These are phyloP conservation scores for Camponotus pennsylvanicus DNA, from an alignment of 1,140 invertebrate species.

Conservation along the genomic window DNA sequence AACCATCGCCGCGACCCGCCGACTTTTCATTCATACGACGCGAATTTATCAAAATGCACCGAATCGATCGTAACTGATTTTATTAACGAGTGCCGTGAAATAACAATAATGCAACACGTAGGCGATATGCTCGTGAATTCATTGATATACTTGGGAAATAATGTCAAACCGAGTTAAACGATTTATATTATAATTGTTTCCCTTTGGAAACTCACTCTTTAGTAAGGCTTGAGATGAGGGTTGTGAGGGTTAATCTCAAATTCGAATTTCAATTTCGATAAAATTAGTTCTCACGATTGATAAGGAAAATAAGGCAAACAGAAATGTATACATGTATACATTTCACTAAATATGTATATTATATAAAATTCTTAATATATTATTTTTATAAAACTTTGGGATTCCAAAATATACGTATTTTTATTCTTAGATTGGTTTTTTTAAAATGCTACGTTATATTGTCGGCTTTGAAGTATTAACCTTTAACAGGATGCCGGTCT, in stretches of 20 bases:
- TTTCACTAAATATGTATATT: not conserved
- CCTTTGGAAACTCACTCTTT: too few relatives aligned
- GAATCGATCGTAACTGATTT: conserved; percentile 26
- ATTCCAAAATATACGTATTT: not conserved
- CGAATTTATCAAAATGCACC: conserved; percentile 52
- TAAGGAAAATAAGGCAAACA: not conserved
- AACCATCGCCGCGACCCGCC: conserved; percentile 44
- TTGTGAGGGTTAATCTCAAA: not conserved
- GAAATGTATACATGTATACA: not conserved
- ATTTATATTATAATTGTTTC: not conserved
- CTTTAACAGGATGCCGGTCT: conserved; percentile 9
- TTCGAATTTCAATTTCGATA: not conserved
- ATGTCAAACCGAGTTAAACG: not conserved
- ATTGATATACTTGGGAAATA: not conserved
- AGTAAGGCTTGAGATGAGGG: too few relatives aligned
- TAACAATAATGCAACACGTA: conserved; percentile 16
- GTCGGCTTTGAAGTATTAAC: conserved; percentile 38
- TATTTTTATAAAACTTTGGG: not conserved
- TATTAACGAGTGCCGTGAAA: conserved; percentile 32
- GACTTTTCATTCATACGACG: conserved; percentile 59
- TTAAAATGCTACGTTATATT: conserved; percentile 8
- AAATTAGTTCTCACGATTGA: not conserved
- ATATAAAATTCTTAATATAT: not conserved
- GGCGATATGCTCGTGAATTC: not conserved
- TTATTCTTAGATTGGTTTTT: not conserved